Evolutionary conservation across 2,797 vertebrate genomes (phyloP), one percentile per base, ranked within the genome.

Genomic region (Lates japonicus): DNA sequence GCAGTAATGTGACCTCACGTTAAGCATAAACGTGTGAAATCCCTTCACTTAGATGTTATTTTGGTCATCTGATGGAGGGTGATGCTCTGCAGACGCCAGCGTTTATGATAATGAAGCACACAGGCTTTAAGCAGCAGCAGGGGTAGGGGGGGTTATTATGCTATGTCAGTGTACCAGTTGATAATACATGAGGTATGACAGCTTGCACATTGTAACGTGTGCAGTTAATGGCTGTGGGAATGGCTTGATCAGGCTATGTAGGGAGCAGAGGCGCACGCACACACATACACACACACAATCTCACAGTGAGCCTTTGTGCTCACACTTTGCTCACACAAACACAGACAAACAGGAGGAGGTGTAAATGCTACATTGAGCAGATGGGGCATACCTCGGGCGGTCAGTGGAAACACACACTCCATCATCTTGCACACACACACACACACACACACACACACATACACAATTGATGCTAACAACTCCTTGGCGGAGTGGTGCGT

Each of bases 341-440:
- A 66, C 74, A 83, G 48, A 80, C 63, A 81, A 74, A 78, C 83
- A 70, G 65, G 85, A 84, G 81, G 87, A 84, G 85, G 80, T 78
- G 73, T 74, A 61, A 78, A 81, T 76, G 91, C 87, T 87, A 84
- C 87, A 80, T 14, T 11, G 88, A 90, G 81, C 93, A 94, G 93
- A 94, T 94, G 93, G 93, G 77, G 71, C 67, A 46, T 69, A 85
- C 93, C 90, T 92, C 67, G 16, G 93, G 93, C 57, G 89, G 92
- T 87, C 89, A 74, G 75, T 70, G 67, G 71, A 84, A 88, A 87
- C 78, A 83, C 69, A 87, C 88, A 82, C 82, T 77, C 77, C 66
- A 83, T 85, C 79, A 76, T 76, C 63, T 76, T n/a, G 12, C 57
- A 69, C 35, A 37, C 70, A 63, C 81, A 68, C 42, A 75, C 66